These are phyloP conservation scores for Carcinoscorpius rotundicauda DNA, from an alignment of 1,140 invertebrate species.

Conservation along the genomic window DNA sequence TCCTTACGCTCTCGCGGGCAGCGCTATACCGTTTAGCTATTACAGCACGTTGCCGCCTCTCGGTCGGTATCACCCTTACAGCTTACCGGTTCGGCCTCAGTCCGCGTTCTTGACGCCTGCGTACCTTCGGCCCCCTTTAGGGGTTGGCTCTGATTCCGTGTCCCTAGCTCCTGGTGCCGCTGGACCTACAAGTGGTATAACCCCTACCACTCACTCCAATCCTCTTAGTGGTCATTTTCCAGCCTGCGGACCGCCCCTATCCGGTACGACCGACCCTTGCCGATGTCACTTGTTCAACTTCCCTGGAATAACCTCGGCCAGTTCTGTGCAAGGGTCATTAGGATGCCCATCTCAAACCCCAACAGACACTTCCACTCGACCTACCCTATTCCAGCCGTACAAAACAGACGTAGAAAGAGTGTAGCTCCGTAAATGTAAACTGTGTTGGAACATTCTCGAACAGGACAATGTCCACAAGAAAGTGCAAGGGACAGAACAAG, in stretches of 20 bases:
- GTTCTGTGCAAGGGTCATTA: slow-evolving; percentile 1
- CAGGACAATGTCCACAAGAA: too few species aligned
- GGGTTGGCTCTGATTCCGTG: slow-evolving; percentile 4
- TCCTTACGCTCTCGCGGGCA: slow-evolving; percentile 28
- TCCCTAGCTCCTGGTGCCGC: slow-evolving; percentile 8
- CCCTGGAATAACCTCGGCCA: not conserved
- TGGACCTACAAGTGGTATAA: not conserved
- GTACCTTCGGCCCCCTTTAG: slow-evolving; percentile 15
- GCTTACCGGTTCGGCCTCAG: slow-evolving; percentile 20
- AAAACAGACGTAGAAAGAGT: slow-evolving; percentile 22
- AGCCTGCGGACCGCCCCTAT: slow-evolving; percentile 4
- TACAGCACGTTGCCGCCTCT: slow-evolving; percentile 17
- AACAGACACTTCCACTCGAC: not conserved
- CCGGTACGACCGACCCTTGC: slow-evolving; percentile 12
- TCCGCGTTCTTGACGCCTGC: slow-evolving; percentile 13
- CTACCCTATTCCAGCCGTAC: slow-evolving; percentile 24
- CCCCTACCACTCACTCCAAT: not conserved
- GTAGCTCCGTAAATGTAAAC: too few species aligned
- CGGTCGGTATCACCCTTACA: slow-evolving; percentile 21
- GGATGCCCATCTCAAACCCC: not conserved
- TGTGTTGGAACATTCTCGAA: too few species aligned
- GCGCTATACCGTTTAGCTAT: slow-evolving; percentile 19
- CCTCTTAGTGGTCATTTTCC: not conserved
- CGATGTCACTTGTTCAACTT: slow-evolving; percentile 11
- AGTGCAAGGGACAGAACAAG: too few species aligned